Evolutionary conservation across 2,888 invertebrate species (phyloP).

Genomic region (Napeogenes sylphis): DNA sequence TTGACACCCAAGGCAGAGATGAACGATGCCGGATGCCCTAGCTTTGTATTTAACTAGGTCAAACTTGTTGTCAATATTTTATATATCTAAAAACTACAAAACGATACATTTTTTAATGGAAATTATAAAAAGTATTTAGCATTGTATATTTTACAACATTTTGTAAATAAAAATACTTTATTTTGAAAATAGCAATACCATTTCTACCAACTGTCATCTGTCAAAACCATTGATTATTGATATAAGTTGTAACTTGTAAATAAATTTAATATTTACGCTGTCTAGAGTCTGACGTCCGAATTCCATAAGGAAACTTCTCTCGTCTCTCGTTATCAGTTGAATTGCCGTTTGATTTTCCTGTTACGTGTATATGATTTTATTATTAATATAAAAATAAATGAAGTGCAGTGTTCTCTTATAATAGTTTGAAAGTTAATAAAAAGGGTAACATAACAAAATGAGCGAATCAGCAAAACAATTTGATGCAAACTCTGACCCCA

Average conservation of each 20-base stretch:
- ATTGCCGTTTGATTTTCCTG: constrained; percentile 1
- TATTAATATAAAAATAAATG: neutral
- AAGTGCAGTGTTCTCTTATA: constrained; percentile 4
- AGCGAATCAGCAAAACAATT: constrained; percentile 55
- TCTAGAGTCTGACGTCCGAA: neutral
- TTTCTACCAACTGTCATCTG: too few species aligned
- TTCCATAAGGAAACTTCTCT: neutral
- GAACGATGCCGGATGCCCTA: constrained; percentile 25
- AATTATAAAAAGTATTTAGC: too few species aligned
- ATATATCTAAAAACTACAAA: neutral
- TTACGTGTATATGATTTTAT: neutral
- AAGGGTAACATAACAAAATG: constrained; percentile 41
- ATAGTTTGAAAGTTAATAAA: constrained; percentile 2
- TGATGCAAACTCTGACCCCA: constrained; percentile 48
- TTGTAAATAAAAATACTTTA: too few species aligned
- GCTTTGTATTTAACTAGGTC: constrained; percentile 20
- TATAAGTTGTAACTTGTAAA: neutral
- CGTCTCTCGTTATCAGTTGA: constrained; percentile 1
- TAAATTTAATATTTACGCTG: constrained; percentile 1
- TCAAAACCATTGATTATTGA: too few species aligned
- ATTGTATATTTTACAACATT: too few species aligned
- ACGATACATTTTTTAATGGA: too few species aligned
- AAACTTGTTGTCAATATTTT: constrained; percentile 11
- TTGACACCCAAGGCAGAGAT: constrained; percentile 55
- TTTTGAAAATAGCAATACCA: too few species aligned